Evolutionary conservation across 2,797 vertebrate species (phyloP).

Genomic region (Lophotriccus pileatus): DNA sequence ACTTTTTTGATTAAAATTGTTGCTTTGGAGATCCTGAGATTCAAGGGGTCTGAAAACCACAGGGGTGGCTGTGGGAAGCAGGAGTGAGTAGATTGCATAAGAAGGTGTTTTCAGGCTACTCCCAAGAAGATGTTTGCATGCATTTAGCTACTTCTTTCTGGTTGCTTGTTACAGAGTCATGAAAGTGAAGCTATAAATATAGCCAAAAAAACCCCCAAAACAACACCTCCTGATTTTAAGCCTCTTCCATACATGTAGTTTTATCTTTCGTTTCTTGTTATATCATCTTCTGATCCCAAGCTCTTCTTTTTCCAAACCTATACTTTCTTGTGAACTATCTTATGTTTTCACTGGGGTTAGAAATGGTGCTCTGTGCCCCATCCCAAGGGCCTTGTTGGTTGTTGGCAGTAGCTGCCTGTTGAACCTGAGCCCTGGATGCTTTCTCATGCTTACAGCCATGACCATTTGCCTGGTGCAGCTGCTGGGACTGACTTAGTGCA

Average conservation of each 20-base stretch:
- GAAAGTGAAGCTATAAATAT: neutral
- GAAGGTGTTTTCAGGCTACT: neutral
- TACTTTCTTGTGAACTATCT: neutral
- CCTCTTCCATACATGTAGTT: neutral
- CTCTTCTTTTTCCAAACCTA: neutral
- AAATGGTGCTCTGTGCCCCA: neutral
- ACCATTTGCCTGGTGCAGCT: neutral
- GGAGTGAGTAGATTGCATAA: neutral
- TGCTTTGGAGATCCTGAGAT: neutral
- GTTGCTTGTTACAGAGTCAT: neutral
- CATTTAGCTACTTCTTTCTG: neutral
- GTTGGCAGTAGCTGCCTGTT: neutral
- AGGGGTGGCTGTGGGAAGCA: neutral
- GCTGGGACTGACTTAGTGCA: neutral
- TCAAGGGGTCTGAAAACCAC: neutral
- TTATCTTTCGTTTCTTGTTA: neutral
- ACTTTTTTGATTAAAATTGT: neutral
- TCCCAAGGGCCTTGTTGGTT: neutral
- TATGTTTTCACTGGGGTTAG: neutral
- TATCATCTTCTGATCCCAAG: neutral
- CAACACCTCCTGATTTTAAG: neutral
- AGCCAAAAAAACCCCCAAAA: neutral
- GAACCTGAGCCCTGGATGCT: neutral
- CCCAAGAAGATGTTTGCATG: neutral
- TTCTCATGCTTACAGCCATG: fast-evolving